Evolutionary conservation across 1,140 invertebrate species (phyloP), one percentile per base, ranked within the genome.

Genomic region (Pemphigus obesinymphae): DNA sequence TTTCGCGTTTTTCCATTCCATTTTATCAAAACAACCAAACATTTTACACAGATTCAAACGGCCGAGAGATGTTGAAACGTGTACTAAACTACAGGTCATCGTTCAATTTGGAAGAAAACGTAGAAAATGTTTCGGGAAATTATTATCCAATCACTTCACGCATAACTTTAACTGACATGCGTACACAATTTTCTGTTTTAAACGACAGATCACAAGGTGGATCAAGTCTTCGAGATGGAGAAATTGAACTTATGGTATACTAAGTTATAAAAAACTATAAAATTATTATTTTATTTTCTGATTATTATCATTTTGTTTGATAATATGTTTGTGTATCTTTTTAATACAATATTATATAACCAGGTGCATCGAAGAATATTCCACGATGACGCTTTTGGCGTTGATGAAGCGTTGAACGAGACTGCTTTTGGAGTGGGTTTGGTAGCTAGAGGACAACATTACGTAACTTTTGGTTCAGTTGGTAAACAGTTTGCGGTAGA

Each of bases 31-130:
- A 29, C 10, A 86, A 88, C 31, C 85, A 85, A 10, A 85, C 86
- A 0, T 93, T 92, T 85, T 92, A 90, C 85, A 93, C 92, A 0
- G 92, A 93, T 87, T 88, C 91, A 5, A 93, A 93, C 87, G 92
- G 92, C 15, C 86, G 92, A 26, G 89, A 93, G 86, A 88, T 91
- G 83, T 86, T 92, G n/a, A 83, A 86, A 83, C 66, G 91, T 85
- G 84, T 86, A 87, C 85, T 88, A 45, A 87, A 92, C 84, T 88
- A 86, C 73, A 85, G 91, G n/a, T 86, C 88, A 20, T 90, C 90
- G 0, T 93, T 90, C 89, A 84, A 86, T 45, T 50, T 85, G 20
- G 83, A 82, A n/a, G 37, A 85, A 2, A 61, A 63, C 23, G 68
- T 81, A 23, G 92, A 93, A 86, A 89, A 89, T 11, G 86, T 91